These are phyloP conservation scores for Pogona vitticeps DNA, from an alignment of 2,113 vertebrate species.

Conservation along the genomic window DNA sequence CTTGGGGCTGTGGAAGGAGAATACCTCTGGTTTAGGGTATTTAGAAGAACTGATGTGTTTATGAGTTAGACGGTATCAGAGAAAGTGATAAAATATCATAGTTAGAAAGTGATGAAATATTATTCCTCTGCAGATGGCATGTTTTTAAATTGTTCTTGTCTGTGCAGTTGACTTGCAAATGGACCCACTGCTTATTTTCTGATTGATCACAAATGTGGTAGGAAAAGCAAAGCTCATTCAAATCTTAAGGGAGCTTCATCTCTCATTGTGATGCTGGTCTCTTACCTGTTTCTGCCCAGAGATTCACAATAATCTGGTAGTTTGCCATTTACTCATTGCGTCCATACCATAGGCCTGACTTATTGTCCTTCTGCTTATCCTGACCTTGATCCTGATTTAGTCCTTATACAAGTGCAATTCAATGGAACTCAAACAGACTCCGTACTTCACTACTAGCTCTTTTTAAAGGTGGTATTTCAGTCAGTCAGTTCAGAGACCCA, in stretches of 20 bases:
- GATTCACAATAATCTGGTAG: fast-evolving
- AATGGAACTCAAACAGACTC: background rate
- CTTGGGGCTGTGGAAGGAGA: no score
- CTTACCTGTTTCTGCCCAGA: background rate
- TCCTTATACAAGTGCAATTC: background rate
- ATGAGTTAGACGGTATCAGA: no score
- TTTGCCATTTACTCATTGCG: background rate
- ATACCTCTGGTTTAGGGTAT: background rate
- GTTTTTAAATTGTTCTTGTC: no score
- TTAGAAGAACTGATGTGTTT: background rate
- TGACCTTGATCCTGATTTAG: background rate
- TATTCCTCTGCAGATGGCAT: no score
- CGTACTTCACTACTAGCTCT: background rate
- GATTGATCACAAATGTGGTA: background rate
- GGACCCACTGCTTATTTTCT: no score
- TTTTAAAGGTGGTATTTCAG: slow-evolving; percentile 7
- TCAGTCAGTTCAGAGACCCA: background rate
- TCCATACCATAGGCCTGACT: background rate
- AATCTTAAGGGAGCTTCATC: no score
- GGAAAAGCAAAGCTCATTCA: background rate
- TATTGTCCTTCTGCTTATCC: background rate
- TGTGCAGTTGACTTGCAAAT: no score
- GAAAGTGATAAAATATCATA: no score
- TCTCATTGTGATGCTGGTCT: background rate
- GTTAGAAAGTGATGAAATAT: no score